Conservation (phyloP, 1,140 invertebrate species). For the Papilio aristodemus region DNA sequence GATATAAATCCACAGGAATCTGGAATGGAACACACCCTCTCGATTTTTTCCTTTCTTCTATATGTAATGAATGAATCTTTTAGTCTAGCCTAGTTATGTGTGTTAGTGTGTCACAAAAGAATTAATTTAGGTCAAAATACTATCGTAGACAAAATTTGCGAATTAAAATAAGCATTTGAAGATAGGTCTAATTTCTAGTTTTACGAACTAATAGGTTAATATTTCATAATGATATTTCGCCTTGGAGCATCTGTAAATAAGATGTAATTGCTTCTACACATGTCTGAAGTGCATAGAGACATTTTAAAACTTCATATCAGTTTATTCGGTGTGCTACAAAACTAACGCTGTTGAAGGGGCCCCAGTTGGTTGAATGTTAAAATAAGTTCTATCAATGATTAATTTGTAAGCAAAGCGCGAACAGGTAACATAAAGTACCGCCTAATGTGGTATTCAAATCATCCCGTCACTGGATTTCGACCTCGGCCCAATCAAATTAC, state of each 20-base stretch:
- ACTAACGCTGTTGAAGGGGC: too few species aligned
- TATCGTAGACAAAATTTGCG: too few species aligned
- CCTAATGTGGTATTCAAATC: constrained; percentile 73
- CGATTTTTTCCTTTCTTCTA: constrained; percentile 44
- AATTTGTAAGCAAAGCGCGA: background rate
- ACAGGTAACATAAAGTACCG: constrained; percentile 44
- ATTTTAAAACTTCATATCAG: too few species aligned
- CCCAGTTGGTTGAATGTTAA: too few species aligned
- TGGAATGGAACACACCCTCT: constrained; percentile 48
- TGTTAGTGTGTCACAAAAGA: background rate
- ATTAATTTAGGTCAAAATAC: background rate
- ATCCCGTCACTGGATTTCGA: constrained; percentile 60
- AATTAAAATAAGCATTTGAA: background rate
- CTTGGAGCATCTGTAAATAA: too few species aligned
- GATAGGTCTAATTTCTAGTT: too few species aligned
- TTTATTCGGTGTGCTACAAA: background rate
- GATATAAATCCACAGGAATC: constrained; percentile 53
- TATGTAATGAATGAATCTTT: constrained; percentile 35
- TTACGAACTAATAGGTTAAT: too few species aligned
- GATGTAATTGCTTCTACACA: too few species aligned
- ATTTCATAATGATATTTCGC: too few species aligned
- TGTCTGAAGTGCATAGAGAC: too few species aligned
- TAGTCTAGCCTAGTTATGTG: background rate
- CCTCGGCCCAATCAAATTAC: constrained; percentile 73
- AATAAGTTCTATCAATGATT: too few species aligned